phyloP scores from a whole-genome alignment of 2,888 invertebrate genomes.

The Cremastinae sp. region DNA sequence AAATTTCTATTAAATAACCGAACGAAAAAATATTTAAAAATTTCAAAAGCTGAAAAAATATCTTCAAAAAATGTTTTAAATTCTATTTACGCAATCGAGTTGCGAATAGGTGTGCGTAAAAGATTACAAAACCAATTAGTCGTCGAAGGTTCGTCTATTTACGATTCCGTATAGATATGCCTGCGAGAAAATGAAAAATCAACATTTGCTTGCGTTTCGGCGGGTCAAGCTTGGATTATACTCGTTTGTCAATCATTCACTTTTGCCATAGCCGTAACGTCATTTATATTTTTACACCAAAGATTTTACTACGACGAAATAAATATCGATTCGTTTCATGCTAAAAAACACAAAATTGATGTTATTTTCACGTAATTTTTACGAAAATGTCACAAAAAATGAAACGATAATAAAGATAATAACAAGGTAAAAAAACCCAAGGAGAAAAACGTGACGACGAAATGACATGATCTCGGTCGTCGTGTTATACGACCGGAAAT shows the following conservation, averaged over 20 bases:
- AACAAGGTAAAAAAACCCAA: neutral
- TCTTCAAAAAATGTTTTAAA: neutral
- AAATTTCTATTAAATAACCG: too few species aligned
- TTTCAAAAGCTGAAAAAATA: too few species aligned
- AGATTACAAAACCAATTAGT: conserved; percentile 46
- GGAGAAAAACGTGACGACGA: conserved; percentile 11
- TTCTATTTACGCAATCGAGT: conserved; percentile 22
- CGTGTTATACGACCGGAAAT: conserved; percentile 42
- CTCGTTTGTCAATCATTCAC: conserved; percentile 38
- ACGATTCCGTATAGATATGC: neutral
- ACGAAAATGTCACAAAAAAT: neutral
- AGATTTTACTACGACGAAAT: conserved; percentile 2
- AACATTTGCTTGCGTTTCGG: conserved; percentile 45
- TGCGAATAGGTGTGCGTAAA: conserved; percentile 1
- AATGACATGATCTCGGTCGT: conserved; percentile 20
- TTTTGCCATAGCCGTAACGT: conserved; percentile 21
- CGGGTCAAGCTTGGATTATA: conserved; percentile 42
- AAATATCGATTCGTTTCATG: too few species aligned
- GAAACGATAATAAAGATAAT: conserved; percentile 12
- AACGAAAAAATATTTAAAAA: too few species aligned
- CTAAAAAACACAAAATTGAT: too few species aligned
- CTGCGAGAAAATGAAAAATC: conserved; percentile 20
- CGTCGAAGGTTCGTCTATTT: conserved; percentile 14
- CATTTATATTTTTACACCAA: neutral
- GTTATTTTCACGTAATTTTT: neutral